Percentiles rank a stretch among this genome's conserved stretches.
phyloP scores from a whole-genome alignment of 2,113 vertebrate species.

The Rattus norvegicus region DNA sequence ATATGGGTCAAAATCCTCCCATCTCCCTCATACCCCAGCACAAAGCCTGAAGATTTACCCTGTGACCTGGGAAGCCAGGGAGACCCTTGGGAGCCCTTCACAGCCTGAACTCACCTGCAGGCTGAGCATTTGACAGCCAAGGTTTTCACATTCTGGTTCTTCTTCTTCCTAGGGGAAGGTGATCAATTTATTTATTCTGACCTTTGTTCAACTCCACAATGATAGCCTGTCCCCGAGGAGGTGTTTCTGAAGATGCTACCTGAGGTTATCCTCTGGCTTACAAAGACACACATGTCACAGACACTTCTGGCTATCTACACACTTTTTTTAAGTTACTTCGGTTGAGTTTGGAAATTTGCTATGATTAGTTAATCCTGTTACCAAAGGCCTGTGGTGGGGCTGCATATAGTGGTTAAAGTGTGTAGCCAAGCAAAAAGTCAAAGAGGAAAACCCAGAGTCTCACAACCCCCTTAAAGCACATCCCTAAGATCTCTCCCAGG shows the following conservation, averaged over 20 bases:
- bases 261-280: not conserved
- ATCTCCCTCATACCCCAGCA: not conserved
- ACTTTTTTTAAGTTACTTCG: not conserved
- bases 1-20: not conserved
- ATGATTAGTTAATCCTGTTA: not conserved
- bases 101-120: fast-evolving
- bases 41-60: not conserved
- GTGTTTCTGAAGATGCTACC: not conserved
- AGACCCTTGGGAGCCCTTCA: not conserved
- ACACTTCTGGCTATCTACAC: not conserved
- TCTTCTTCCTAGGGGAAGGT: not conserved
- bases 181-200: not conserved
- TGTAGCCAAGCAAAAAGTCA: not conserved
- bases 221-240: not conserved
- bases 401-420: not conserved
- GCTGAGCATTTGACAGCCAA: not conserved
- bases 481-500: not conserved
- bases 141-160: not conserved
- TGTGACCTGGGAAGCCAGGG: not conserved
- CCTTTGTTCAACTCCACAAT: not conserved
- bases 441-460: not conserved
- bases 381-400: not conserved
- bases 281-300: not conserved
- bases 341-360: not conserved
- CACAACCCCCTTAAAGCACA: too few species aligned